Evolutionary conservation across 2,113 vertebrate genomes (phyloP), one percentile per base, ranked within the genome.

Genomic region (Erythrolamprus reginae): DNA sequence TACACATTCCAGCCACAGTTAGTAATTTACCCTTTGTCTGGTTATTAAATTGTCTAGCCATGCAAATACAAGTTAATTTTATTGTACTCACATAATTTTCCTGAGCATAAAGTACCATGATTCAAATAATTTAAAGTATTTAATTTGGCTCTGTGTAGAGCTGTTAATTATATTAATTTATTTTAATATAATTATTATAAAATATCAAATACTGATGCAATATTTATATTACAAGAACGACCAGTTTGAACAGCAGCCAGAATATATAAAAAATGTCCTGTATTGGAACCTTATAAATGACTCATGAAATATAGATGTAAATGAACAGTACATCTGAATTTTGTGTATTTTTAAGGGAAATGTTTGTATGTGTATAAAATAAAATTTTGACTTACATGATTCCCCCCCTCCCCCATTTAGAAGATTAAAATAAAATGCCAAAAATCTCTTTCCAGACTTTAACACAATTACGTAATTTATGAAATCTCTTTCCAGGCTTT

Each of bases 151-250:
- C 90, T 61, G n/a, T 56, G 28, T 61, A 61, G 52, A 6, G 23
- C 52, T 91, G 70, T 88, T 91, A 91, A 91, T 83, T 91, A 58
- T 83, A 48, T 82, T 87, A 55, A 90, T 87, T 90, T 82, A 38
- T 87, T 82, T 90, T 90, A 38, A 70, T 86, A 52, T 70, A 77
- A 77, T 77, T 77, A 77, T 77, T 77, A 77, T 77, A 38, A 77
- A 77, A 42, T 38, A 77, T 77, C 33, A 77, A 77, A 77, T 42
- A 42, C 6, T 9, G n/a, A 77, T 77, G 70, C 50, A 85, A 51
- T 85, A 51, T 52, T 52, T 85, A 52, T 51, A 85, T 85, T 51
- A 52, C 84, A 52, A 50, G 84, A 85, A 21, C 1, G 19, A 7
- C 15, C 70, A 77, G 19, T 23, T 77, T 77, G 70, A 77, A 77